Evolutionary conservation across 2,888 invertebrate genomes (phyloP).

Genomic region (Polydesmus complanatus): DNA sequence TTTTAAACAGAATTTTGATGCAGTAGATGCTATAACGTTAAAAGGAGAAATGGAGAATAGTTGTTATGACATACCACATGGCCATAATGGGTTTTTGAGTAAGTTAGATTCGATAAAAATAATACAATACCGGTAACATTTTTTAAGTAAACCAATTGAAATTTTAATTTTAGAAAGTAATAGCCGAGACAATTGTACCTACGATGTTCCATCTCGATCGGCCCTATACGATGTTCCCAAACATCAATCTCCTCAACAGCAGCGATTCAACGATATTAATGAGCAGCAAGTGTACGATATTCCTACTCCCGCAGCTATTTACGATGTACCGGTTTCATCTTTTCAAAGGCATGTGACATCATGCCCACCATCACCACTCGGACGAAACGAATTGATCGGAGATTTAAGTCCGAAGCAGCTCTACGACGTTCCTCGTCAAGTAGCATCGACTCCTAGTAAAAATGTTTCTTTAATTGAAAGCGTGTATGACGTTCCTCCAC

Average conservation of each 20-base stretch:
- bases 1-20: neutral
- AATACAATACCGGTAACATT: too few relatives aligned
- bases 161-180: neutral
- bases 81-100: neutral
- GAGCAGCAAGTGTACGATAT: constrained; percentile 42
- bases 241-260: constrained; percentile 34
- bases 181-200: too few relatives aligned
- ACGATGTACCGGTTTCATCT: constrained; percentile 36
- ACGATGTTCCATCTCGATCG: constrained; percentile 8
- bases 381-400: constrained; percentile 35
- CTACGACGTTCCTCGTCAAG: constrained; percentile 47
- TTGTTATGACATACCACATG: constrained; percentile 4
- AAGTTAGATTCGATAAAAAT: too few relatives aligned
- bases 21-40: neutral
- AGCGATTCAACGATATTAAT: constrained; percentile 33
- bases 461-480: constrained; percentile 25
- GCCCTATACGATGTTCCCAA: constrained; percentile 19
- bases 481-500: constrained; percentile 35
- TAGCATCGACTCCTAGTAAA: constrained; percentile 14
- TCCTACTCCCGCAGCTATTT: constrained; percentile 40
- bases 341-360: constrained; percentile 44
- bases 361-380: constrained; percentile 46
- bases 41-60: neutral
- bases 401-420: neutral
- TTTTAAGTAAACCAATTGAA: too few relatives aligned